phyloP scores from a whole-genome alignment of 1,140 invertebrate species.

The Leptopilina boulardi region DNA sequence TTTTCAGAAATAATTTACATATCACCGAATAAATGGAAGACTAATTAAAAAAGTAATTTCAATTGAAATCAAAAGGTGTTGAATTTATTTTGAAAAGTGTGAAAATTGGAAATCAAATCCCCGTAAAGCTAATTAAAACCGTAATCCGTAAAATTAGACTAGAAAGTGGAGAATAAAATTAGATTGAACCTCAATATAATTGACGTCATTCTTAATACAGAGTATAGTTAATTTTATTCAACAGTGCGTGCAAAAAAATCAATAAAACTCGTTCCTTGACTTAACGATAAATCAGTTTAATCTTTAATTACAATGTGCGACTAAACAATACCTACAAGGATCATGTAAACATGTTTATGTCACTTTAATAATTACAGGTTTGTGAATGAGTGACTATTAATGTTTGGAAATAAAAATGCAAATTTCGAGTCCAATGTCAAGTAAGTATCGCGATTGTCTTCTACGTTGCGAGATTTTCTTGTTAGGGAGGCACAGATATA shows the following conservation, averaged over 20 bases:
- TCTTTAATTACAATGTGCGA: neutral
- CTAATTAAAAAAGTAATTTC: too few relatives aligned
- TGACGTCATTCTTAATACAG: neutral
- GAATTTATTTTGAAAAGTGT: too few relatives aligned
- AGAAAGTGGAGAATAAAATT: too few relatives aligned
- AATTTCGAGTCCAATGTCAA: neutral
- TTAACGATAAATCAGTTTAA: neutral
- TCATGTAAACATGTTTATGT: constrained; percentile 4
- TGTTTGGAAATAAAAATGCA: neutral
- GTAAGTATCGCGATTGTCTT: neutral
- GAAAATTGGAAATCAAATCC: too few relatives aligned
- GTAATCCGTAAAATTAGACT: too few relatives aligned
- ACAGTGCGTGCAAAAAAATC: neutral
- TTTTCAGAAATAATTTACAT: too few relatives aligned
- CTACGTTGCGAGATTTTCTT: neutral
- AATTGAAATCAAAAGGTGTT: too few relatives aligned
- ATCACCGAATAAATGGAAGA: too few relatives aligned
- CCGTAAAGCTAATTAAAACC: too few relatives aligned
- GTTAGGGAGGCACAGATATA: too few relatives aligned
- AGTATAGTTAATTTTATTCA: constrained; percentile 11
- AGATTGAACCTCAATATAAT: neutral
- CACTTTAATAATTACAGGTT: neutral
- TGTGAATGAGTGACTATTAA: neutral
- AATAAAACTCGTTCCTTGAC: neutral
- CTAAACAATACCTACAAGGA: neutral